These are phyloP conservation scores for Serripes groenlandicus DNA, from an alignment of 2,888 invertebrate species.

Conservation along the genomic window DNA sequence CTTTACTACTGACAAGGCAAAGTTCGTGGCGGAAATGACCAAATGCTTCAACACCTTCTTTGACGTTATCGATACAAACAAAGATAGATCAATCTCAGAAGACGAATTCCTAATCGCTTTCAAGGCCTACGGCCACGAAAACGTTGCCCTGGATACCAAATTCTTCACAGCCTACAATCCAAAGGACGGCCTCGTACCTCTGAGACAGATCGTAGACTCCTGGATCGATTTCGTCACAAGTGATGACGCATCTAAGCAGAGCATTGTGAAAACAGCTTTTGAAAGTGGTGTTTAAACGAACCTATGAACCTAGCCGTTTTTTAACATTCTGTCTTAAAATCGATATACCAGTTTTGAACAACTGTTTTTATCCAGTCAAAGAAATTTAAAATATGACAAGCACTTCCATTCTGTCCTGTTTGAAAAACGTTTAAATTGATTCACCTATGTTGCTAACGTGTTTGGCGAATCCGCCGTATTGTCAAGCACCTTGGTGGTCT, in stretches of 20 bases:
- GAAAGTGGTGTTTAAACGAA: slow-evolving; percentile 62
- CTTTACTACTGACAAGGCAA: slow-evolving; percentile 59
- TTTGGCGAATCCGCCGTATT: too few relatives aligned
- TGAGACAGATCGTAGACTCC: slow-evolving; percentile 67
- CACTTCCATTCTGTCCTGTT: too few relatives aligned
- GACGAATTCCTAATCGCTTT: slow-evolving; percentile 73
- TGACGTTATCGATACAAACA: slow-evolving; percentile 74
- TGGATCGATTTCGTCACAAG: slow-evolving; percentile 66
- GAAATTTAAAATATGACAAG: too few relatives aligned
- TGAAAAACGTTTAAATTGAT: too few relatives aligned
- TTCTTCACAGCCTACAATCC: slow-evolving; percentile 68
- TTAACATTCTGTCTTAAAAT: too few relatives aligned
- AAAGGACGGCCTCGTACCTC: slow-evolving; percentile 62
- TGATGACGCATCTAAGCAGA: slow-evolving; percentile 61
- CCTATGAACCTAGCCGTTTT: too few relatives aligned
- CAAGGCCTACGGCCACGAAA: slow-evolving; percentile 74
- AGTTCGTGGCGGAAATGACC: slow-evolving; percentile 59
- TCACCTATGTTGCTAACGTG: too few relatives aligned
- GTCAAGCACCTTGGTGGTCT: too few relatives aligned
- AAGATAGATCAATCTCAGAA: slow-evolving; percentile 71
- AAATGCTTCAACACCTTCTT: slow-evolving; percentile 71
- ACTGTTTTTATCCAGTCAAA: too few relatives aligned
- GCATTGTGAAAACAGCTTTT: slow-evolving; percentile 69
- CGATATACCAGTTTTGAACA: too few relatives aligned
- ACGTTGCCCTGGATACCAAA: slow-evolving; percentile 68